A percentile compares a stretch with the other conserved stretches of the same genome.
Evolutionary conservation across 2,888 invertebrate species (phyloP).

Genomic region (Strigamia crassipes): DNA sequence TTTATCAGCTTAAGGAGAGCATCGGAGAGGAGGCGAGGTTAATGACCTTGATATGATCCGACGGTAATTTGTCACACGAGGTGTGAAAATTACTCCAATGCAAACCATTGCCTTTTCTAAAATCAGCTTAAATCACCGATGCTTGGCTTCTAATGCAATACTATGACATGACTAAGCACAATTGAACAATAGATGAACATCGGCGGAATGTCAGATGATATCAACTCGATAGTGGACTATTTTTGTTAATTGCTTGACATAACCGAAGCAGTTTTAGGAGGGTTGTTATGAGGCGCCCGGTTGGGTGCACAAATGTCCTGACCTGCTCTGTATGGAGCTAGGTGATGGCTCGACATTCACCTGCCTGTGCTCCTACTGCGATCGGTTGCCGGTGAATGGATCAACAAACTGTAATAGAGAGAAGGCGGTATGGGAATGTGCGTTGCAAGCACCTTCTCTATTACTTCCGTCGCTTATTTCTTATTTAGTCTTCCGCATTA

Average conservation of each 20-base stretch:
- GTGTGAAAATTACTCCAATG: constrained; percentile 28
- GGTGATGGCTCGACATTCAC: constrained; percentile 42
- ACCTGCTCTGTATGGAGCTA: constrained; percentile 34
- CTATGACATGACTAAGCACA: background rate
- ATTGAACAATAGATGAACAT: background rate
- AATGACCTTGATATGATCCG: constrained; percentile 40
- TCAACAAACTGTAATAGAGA: constrained; percentile 42
- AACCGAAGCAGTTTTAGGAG: background rate
- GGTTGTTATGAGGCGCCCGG: constrained; percentile 14
- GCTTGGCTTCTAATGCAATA: background rate
- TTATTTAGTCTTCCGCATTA: constrained; percentile 24
- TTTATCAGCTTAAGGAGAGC: background rate
- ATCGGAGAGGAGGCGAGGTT: constrained; percentile 23
- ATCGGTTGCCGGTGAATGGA: constrained; percentile 28
- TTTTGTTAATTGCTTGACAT: background rate
- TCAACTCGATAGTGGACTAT: background rate
- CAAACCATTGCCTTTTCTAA: constrained; percentile 27
- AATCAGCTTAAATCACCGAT: constrained; percentile 1
- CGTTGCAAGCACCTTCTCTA: background rate
- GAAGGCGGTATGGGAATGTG: constrained; percentile 15
- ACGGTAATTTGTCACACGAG: constrained; percentile 32
- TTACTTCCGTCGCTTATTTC: constrained; percentile 8
- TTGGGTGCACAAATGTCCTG: constrained; percentile 40
- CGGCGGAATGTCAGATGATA: background rate
- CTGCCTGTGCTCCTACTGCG: constrained; percentile 15